A percentile compares a stretch with the other conserved stretches of the same genome.
Evolutionary conservation across 2,888 invertebrate species (phyloP).

Genomic region (Oscheius sp.): DNA sequence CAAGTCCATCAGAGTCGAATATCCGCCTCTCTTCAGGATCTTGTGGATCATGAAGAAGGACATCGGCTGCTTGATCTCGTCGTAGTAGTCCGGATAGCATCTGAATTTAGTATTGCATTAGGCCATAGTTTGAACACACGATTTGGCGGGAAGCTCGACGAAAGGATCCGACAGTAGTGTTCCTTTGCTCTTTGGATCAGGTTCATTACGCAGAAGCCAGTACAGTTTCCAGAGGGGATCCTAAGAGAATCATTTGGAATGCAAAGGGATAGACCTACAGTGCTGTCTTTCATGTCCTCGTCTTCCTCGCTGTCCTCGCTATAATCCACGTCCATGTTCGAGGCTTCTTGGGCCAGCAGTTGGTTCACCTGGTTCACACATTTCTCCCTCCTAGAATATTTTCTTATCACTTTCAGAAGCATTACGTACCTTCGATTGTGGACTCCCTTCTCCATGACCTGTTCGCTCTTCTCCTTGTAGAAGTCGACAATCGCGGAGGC

Average conservation of each 20-base stretch:
- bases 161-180: constrained; percentile 89
- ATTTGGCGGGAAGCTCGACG: constrained; percentile 86
- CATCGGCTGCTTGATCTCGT: constrained; percentile 93
- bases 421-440: constrained; percentile 41
- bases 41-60: constrained; percentile 87
- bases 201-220: constrained; percentile 77
- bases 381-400: constrained; percentile 47
- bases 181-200: constrained; percentile 55
- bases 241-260: constrained; percentile 15
- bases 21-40: constrained; percentile 74
- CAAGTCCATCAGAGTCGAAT: constrained; percentile 84
- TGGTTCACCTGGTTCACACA: constrained; percentile 57
- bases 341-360: constrained; percentile 59
- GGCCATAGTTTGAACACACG: constrained; percentile 26
- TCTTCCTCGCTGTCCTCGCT: constrained; percentile 80
- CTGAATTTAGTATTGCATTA: constrained; percentile 33
- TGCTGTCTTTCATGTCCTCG: constrained; percentile 74
- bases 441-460: constrained; percentile 51
- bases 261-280: constrained; percentile 13
- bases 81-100: constrained; percentile 94
- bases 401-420: no score
- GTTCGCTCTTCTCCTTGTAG: constrained; percentile 46
- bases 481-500: constrained; percentile 86
- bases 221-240: constrained; percentile 90
- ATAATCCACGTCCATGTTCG: constrained; percentile 72